Base-by-base conservation (phyloP, 1,140 invertebrate species). In the Oryctes rhinoceros region DNA sequence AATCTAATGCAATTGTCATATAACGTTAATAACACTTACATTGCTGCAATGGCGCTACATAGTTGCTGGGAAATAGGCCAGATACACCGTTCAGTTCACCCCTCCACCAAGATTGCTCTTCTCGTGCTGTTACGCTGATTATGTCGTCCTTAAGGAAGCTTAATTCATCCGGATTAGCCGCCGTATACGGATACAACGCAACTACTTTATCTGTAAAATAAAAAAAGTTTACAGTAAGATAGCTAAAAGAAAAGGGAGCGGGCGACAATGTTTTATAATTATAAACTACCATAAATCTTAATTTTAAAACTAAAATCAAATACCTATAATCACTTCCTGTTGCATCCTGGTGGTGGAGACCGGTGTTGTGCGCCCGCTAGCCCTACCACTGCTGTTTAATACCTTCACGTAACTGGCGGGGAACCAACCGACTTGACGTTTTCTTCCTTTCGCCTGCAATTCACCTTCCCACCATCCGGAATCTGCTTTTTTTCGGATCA, bases 401-500 rank as follows among this genome's bases (percentile, higher is more conserved):
- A 96, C 91, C 90, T 98, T 99, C 0, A 99, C 97, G 87, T 99
- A 99, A 74, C 96, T 96, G 24, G 97, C 97, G 9, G 98, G 98
- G 88, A 99, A 99, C 97, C 98, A 99, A 4, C 98, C 98, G 78
- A 98, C 93, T 89, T 98, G 96, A 77, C 96, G 90, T 86, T 97
- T 97, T 83, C 97, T 94, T n/a, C 98, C 98, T 88, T 98, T 96
- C 13, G 96, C 96, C 90, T 99, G 97, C 35, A 99, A 89, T 89
- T 99, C 98, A 71, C 98, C 98, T 91, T 99, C 98, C 98, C 98
- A 99, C 98, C 98, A 99, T 24, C 98, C 98, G 82, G 96, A 96
- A 78, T 96, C 93, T 9, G 96, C 96, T 87, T 99, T 99, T 88
- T 99, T 99, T 13, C 97, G 91, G 15, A 99, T 96, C 90, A 97